phyloP scores from a whole-genome alignment of 1,140 invertebrate species.

The Drosophila yakuba region DNA sequence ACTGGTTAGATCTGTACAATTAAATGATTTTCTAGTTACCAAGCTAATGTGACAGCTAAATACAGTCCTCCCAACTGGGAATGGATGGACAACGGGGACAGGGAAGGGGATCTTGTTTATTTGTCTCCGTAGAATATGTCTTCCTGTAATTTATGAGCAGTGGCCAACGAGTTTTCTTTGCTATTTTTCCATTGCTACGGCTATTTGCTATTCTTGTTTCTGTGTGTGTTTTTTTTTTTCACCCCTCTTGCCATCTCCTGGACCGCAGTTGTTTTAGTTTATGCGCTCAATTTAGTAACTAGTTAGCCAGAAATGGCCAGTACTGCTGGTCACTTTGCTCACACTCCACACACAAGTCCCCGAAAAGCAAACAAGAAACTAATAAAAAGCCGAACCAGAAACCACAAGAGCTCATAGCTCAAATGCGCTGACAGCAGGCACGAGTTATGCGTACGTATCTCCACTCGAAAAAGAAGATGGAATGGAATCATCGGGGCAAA shows the following conservation, averaged over 20 bases:
- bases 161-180: slow-evolving; percentile 49
- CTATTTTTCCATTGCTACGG: slow-evolving; percentile 5
- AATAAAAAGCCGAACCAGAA: slow-evolving; percentile 80
- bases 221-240: neutral
- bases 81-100: neutral
- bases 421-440: slow-evolving; percentile 81
- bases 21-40: slow-evolving; percentile 48
- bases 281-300: slow-evolving; percentile 82
- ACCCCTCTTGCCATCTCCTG: slow-evolving; percentile 6
- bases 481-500: neutral
- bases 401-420: slow-evolving; percentile 80
- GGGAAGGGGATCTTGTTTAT: slow-evolving; percentile 35
- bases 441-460: slow-evolving; percentile 76
- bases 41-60: slow-evolving; percentile 68
- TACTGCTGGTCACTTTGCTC: slow-evolving; percentile 15
- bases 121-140: slow-evolving; percentile 51
- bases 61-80: slow-evolving; percentile 23
- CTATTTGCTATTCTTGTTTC: slow-evolving; percentile 29
- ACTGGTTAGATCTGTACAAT: slow-evolving; percentile 47
- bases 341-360: slow-evolving; percentile 28
- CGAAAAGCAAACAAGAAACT: slow-evolving; percentile 72
- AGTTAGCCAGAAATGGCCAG: slow-evolving; percentile 70
- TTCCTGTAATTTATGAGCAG: slow-evolving; percentile 79
- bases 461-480: slow-evolving; percentile 2
- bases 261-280: slow-evolving; percentile 72